Evolutionary conservation across 2,888 invertebrate species (phyloP).

Genomic region (Drosophila phalerata): DNA sequence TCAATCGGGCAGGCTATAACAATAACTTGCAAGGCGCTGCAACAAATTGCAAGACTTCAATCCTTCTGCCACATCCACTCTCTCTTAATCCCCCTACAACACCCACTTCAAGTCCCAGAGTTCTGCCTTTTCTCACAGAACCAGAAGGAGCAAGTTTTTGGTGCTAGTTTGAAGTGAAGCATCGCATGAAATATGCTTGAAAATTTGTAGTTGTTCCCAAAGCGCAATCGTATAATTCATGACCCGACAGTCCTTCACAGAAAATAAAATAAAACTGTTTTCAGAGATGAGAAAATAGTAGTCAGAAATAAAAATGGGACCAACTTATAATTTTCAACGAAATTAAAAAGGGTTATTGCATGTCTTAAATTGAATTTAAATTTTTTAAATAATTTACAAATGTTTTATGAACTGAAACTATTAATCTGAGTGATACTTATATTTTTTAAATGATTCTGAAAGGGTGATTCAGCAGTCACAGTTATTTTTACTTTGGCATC

Average conservation of each 20-base stretch:
- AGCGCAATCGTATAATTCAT: slow-evolving; percentile 53
- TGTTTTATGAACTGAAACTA: too few species aligned
- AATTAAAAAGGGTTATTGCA: neutral
- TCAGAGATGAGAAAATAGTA: slow-evolving; percentile 23
- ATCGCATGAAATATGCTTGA: slow-evolving; percentile 66
- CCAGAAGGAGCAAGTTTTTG: slow-evolving; percentile 42
- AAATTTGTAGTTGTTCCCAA: slow-evolving; percentile 58
- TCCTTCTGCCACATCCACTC: slow-evolving; percentile 10
- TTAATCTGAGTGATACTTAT: neutral
- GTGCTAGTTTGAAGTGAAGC: slow-evolving; percentile 31
- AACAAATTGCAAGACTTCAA: slow-evolving; percentile 58
- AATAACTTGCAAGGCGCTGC: slow-evolving; percentile 55
- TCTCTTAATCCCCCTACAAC: neutral
- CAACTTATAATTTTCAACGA: neutral
- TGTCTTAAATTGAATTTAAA: neutral
- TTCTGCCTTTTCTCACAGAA: neutral
- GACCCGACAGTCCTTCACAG: slow-evolving; percentile 24
- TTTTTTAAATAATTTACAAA: too few species aligned
- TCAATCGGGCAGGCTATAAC: slow-evolving; percentile 51
- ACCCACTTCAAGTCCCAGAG: neutral
- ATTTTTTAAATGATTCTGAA: too few species aligned
- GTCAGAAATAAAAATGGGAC: neutral
- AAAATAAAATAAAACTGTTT: slow-evolving; percentile 19
- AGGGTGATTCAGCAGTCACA: neutral
- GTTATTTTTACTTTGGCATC: neutral